Percentiles rank a stretch among this genome's conserved stretches.
phyloP scores from a whole-genome alignment of 2,797 vertebrate genomes.

The Menidia menidia region DNA sequence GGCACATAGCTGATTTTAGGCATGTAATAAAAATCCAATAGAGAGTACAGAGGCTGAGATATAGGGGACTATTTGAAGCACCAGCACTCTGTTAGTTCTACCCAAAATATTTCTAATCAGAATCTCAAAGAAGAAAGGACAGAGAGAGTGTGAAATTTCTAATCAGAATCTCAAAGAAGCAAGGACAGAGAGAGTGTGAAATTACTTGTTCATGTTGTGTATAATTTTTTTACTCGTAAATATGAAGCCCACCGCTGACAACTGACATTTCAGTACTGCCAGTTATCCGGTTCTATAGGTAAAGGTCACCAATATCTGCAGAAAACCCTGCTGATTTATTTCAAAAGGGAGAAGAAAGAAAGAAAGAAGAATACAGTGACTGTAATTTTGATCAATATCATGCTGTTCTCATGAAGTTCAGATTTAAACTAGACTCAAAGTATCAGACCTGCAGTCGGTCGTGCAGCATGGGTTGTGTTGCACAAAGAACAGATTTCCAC shows the following conservation, averaged over 20 bases:
- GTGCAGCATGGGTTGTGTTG: neutral
- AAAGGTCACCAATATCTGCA: neutral
- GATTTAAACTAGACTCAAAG: neutral
- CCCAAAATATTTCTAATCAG: too few relatives aligned
- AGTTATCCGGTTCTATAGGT: neutral
- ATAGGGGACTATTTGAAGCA: too few relatives aligned
- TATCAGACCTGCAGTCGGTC: neutral
- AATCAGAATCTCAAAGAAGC: too few relatives aligned
- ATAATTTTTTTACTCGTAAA: neutral
- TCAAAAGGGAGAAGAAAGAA: neutral
- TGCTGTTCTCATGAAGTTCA: constrained; percentile 5
- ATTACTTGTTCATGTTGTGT: neutral
- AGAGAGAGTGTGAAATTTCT: too few relatives aligned
- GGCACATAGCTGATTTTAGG: too few relatives aligned
- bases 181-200: neutral
- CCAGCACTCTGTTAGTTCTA: too few relatives aligned
- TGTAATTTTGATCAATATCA: constrained; percentile 10
- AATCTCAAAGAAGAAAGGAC: too few relatives aligned
- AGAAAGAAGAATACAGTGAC: neutral
- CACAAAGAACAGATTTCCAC: neutral
- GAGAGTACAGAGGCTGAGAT: too few relatives aligned
- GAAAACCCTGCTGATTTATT: neutral
- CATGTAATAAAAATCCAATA: too few relatives aligned
- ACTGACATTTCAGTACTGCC: neutral
- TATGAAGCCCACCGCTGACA: neutral